phyloP scores from a whole-genome alignment of 2,888 invertebrate genomes.

The Trachelus stipa region DNA sequence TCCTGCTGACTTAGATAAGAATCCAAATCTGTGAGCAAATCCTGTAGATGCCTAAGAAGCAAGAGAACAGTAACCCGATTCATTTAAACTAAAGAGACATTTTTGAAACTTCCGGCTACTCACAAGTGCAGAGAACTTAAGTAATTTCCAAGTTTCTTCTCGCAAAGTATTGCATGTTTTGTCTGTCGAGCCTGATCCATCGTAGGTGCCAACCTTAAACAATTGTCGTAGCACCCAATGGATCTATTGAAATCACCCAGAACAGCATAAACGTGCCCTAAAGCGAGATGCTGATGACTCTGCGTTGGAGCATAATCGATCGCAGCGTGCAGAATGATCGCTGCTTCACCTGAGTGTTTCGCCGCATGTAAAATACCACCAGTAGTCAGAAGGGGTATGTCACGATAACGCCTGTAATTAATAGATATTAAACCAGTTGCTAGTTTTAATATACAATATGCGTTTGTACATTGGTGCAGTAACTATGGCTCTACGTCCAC shows the following conservation, averaged over 20 bases:
- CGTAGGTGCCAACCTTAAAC: constrained; percentile 73
- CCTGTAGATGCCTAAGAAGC: constrained; percentile 70
- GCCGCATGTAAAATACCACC: constrained; percentile 80
- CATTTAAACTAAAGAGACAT: not conserved
- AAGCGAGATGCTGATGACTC: constrained; percentile 74
- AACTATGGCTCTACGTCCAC: constrained; percentile 80
- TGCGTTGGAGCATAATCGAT: constrained; percentile 77
- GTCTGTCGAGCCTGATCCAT: constrained; percentile 74
- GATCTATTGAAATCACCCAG: constrained; percentile 79
- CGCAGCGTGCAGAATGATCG: constrained; percentile 78
- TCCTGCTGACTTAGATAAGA: constrained; percentile 75
- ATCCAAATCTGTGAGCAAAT: constrained; percentile 73
- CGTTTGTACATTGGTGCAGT: constrained; percentile 76
- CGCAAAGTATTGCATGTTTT: constrained; percentile 77
- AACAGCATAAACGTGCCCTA: constrained; percentile 81
- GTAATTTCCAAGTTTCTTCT: constrained; percentile 73
- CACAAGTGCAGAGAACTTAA: constrained; percentile 76
- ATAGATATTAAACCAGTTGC: not conserved
- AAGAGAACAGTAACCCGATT: constrained; percentile 23
- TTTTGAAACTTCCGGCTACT: constrained; percentile 51
- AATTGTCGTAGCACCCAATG: constrained; percentile 75
- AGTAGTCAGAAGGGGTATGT: constrained; percentile 79
- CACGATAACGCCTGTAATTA: constrained; percentile 75
- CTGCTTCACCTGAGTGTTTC: constrained; percentile 77
- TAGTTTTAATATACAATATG: not conserved